Conservation (phyloP, 2,797 vertebrate species). For the Sparus aurata region DNA sequence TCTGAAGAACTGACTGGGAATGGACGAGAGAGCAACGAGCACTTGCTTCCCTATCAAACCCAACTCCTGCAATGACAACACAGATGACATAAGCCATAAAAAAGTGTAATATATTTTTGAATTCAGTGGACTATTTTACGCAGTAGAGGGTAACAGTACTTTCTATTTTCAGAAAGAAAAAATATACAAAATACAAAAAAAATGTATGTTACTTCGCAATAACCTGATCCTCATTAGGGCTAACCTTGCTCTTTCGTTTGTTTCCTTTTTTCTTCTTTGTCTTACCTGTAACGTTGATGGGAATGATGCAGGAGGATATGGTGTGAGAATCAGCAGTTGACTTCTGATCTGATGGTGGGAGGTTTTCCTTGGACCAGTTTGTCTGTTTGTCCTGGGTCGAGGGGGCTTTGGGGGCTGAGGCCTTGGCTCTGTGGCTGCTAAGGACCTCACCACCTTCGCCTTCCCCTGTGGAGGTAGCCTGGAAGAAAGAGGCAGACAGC, state of each 20-base stretch:
- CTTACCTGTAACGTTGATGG: slow-evolving; percentile 98
- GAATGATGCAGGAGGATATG: slow-evolving; percentile 98
- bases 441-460: slow-evolving; percentile 88
- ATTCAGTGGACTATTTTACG: not conserved
- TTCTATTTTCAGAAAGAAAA: not conserved
- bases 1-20: slow-evolving; percentile 98
- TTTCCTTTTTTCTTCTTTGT: slow-evolving; percentile 13
- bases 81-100: slow-evolving; percentile 38
- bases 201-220: not conserved
- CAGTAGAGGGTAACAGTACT: not conserved
- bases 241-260: not conserved
- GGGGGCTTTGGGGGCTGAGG: slow-evolving; percentile 90
- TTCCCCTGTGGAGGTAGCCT: slow-evolving; percentile 92
- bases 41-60: slow-evolving; percentile 99
- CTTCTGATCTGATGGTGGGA: slow-evolving; percentile 94
- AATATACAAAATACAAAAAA: too few relatives aligned
- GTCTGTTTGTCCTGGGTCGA: slow-evolving; percentile 97
- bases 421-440: slow-evolving; percentile 92
- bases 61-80: slow-evolving; percentile 91
- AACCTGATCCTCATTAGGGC: not conserved
- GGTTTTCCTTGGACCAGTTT: slow-evolving; percentile 96
- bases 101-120: not conserved
- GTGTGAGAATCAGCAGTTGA: slow-evolving; percentile 92
- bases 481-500: slow-evolving; percentile 45
- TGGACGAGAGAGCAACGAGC: slow-evolving; percentile 99